Percentiles rank a stretch among this genome's conserved stretches.
phyloP scores from a whole-genome alignment of 2,888 invertebrate genomes.

The Aporophyla nigra region DNA sequence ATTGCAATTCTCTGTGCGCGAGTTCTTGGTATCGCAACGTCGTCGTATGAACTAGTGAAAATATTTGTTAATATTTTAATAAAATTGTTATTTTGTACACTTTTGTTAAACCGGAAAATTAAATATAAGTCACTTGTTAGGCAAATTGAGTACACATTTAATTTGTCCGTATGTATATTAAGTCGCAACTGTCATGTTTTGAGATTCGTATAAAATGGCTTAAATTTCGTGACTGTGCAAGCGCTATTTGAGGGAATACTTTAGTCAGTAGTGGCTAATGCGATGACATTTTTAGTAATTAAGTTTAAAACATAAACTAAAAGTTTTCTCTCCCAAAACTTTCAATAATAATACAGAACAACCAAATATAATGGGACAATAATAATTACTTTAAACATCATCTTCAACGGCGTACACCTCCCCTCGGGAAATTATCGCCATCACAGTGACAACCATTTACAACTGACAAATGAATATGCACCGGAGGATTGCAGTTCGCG shows the following conservation, averaged over 20 bases:
- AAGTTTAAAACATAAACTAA: background rate
- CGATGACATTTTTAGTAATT: background rate
- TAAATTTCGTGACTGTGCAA: background rate
- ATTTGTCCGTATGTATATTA: background rate
- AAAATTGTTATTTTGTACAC: background rate
- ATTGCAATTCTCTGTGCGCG: slow-evolving; percentile 55
- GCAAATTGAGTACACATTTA: background rate
- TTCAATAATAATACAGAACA: background rate
- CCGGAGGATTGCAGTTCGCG: slow-evolving; percentile 75
- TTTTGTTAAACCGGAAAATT: background rate
- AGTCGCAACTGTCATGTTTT: background rate
- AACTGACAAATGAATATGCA: slow-evolving; percentile 78
- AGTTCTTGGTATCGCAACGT: slow-evolving; percentile 40
- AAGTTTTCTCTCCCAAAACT: background rate
- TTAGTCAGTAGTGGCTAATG: background rate
- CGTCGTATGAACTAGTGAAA: slow-evolving; percentile 57
- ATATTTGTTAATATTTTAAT: slow-evolving; percentile 24
- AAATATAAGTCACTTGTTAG: background rate
- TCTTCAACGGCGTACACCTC: slow-evolving; percentile 6
- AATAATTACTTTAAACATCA: slow-evolving; percentile 34
- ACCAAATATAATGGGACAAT: slow-evolving; percentile 21
- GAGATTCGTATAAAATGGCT: background rate
- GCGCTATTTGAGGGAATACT: background rate
- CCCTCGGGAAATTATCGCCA: slow-evolving; percentile 69
- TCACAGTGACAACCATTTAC: slow-evolving; percentile 64